Evolutionary conservation across 2,797 vertebrate species (phyloP).

Genomic region (Hemibagrus guttatus): DNA sequence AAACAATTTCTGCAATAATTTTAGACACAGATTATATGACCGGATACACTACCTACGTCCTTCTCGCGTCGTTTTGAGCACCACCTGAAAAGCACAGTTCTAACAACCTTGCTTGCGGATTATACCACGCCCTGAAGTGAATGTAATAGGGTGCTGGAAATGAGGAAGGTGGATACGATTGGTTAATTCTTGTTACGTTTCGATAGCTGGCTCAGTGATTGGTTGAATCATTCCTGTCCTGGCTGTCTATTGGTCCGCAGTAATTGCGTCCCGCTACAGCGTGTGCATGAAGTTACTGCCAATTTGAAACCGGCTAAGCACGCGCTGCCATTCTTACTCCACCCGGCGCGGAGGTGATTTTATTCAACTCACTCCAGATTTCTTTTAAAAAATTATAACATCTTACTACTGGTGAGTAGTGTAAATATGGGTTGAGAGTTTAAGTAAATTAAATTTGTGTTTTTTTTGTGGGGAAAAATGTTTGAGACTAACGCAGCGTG

Average conservation of each 20-base stretch:
- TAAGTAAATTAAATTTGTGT: neutral
- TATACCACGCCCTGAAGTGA: neutral
- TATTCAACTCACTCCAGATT: slow-evolving; percentile 24
- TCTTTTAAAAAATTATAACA: slow-evolving; percentile 33
- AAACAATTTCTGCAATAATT: neutral
- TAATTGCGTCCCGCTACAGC: neutral
- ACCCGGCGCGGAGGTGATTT: slow-evolving; percentile 54
- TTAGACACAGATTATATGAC: neutral
- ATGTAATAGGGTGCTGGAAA: slow-evolving; percentile 24
- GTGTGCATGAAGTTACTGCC: slow-evolving; percentile 21
- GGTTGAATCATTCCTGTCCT: neutral
- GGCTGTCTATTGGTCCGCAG: slow-evolving; percentile 60
- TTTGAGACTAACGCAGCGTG: neutral
- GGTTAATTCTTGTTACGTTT: slow-evolving; percentile 17
- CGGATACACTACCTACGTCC: neutral
- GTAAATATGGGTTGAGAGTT: too few relatives aligned
- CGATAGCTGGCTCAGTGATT: slow-evolving; percentile 41
- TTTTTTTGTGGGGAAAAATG: neutral
- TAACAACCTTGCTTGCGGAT: slow-evolving; percentile 50
- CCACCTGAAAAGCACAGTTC: neutral
- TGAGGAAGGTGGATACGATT: slow-evolving; percentile 31
- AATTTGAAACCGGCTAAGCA: slow-evolving; percentile 52
- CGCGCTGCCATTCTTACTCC: slow-evolving; percentile 56
- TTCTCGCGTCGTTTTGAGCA: neutral
- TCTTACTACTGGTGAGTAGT: slow-evolving; percentile 57